A percentile compares a stretch with the other conserved stretches of the same genome.
Evolutionary conservation across 35 echinoderm and acorn worm species (phyloP).

Genomic region (Patiria miniata): DNA sequence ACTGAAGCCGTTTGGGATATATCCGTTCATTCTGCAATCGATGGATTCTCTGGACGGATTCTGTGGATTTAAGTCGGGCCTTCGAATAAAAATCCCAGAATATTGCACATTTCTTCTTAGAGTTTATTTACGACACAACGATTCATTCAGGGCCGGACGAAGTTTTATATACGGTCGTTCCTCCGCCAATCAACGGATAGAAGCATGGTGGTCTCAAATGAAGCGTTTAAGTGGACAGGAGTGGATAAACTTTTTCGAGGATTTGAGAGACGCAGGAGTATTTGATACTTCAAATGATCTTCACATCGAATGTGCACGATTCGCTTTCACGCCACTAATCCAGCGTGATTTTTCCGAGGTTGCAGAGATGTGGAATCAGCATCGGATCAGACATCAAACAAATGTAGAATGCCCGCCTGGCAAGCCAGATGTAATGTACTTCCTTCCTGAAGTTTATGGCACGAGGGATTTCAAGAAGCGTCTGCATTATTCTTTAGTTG

Average conservation of each 20-base stretch:
- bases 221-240: neutral
- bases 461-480: constrained; percentile 27
- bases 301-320: constrained; percentile 42
- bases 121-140: constrained; percentile 20
- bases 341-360: constrained; percentile 36
- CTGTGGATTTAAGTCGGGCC: constrained; percentile 60
- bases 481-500: neutral
- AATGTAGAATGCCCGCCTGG: constrained; percentile 42
- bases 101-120: constrained; percentile 37
- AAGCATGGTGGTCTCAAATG: constrained; percentile 56
- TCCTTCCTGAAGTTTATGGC: constrained; percentile 18
- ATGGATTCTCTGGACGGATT: constrained; percentile 63
- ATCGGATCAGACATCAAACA: constrained; percentile 39
- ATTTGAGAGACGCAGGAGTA: constrained; percentile 36
- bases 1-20: constrained; percentile 67
- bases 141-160: neutral
- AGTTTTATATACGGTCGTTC: constrained; percentile 56
- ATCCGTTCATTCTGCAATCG: constrained; percentile 56
- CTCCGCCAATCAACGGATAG: constrained; percentile 51
- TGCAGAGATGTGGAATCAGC: constrained; percentile 30
- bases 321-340: constrained; percentile 41
- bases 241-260: constrained; percentile 57
- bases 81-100: constrained; percentile 60
- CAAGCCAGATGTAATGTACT: constrained; percentile 56
- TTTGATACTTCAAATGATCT: constrained; percentile 41